phyloP scores from a whole-genome alignment of 1,140 invertebrate genomes.

The Choristoneura fumiferana region DNA sequence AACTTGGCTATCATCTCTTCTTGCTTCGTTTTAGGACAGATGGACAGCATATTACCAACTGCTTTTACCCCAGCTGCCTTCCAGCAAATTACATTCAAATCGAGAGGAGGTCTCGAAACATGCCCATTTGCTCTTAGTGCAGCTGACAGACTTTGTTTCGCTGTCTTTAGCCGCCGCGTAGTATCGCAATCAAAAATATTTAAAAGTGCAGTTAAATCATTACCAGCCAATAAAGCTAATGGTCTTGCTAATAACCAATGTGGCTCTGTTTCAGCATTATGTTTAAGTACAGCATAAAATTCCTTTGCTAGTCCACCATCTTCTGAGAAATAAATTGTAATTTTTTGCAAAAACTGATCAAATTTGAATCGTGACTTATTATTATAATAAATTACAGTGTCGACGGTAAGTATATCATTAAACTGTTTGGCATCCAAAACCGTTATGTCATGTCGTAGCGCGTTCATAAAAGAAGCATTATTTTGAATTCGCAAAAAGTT shows the following conservation, averaged over 20 bases:
- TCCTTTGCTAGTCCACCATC: slow-evolving; percentile 35
- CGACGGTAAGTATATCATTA: too few species aligned
- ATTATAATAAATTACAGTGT: slow-evolving; percentile 41
- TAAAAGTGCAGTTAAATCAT: not conserved
- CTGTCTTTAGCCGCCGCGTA: not conserved
- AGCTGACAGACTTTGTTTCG: slow-evolving; percentile 21
- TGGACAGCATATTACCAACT: slow-evolving; percentile 38
- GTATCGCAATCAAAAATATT: not conserved
- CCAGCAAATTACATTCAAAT: slow-evolving; percentile 39
- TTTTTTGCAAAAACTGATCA: slow-evolving; percentile 40
- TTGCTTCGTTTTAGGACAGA: slow-evolving; percentile 22
- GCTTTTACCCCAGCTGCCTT: slow-evolving; percentile 38
- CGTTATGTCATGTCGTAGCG: slow-evolving; percentile 27
- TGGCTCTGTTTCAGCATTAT: slow-evolving; percentile 14
- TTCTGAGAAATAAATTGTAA: slow-evolving; percentile 47
- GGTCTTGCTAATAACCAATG: slow-evolving; percentile 19
- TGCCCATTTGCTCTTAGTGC: slow-evolving; percentile 42
- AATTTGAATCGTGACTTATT: slow-evolving; percentile 20
- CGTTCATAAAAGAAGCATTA: slow-evolving; percentile 45
- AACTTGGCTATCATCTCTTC: not conserved
- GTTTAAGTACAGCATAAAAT: not conserved
- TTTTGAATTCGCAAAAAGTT: slow-evolving; percentile 36
- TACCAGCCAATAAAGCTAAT: slow-evolving; percentile 12
- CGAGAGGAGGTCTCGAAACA: slow-evolving; percentile 32
- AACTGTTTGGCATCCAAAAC: too few species aligned